A percentile compares a stretch with the other conserved stretches of the same genome.
These are phyloP conservation scores for Perognathus longimembris DNA, from an alignment of 2,113 vertebrate genomes.

Conservation along the genomic window DNA sequence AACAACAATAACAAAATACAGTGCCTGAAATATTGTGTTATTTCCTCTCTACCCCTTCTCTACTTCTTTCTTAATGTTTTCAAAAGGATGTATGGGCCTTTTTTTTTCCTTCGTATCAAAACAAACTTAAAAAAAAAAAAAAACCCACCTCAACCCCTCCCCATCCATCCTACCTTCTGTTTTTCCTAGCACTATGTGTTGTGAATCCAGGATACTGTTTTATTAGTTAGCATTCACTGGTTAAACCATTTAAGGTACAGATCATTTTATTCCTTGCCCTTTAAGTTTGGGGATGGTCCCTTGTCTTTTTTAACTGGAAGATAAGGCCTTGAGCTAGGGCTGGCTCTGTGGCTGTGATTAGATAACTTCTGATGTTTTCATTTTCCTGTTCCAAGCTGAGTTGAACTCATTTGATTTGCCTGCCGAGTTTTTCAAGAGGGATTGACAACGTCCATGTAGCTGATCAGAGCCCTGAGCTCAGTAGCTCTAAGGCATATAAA, in stretches of 20 bases:
- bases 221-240: not conserved
- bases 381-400: not conserved
- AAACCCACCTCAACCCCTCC: no score
- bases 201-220: not conserved
- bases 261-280: slow-evolving; percentile 19
- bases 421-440: slow-evolving; percentile 26
- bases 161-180: not conserved
- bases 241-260: not conserved
- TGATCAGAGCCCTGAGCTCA: not conserved
- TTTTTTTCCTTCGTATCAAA: slow-evolving; percentile 26
- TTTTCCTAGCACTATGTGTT: not conserved
- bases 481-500: not conserved
- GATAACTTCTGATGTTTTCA: slow-evolving; percentile 63
- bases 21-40: not conserved
- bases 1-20: not conserved
- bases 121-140: not conserved
- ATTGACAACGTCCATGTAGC: not conserved
- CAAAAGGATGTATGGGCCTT: not conserved
- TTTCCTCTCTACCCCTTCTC: not conserved
- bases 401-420: slow-evolving; percentile 1
- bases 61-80: not conserved
- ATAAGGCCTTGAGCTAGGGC: slow-evolving; percentile 32
- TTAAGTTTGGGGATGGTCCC: slow-evolving; percentile 40
- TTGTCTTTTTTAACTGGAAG: slow-evolving; percentile 31
- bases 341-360: slow-evolving; percentile 4